Evolutionary conservation across 2,113 vertebrate genomes (phyloP).

Genomic region (Lophotis ruficrista): DNA sequence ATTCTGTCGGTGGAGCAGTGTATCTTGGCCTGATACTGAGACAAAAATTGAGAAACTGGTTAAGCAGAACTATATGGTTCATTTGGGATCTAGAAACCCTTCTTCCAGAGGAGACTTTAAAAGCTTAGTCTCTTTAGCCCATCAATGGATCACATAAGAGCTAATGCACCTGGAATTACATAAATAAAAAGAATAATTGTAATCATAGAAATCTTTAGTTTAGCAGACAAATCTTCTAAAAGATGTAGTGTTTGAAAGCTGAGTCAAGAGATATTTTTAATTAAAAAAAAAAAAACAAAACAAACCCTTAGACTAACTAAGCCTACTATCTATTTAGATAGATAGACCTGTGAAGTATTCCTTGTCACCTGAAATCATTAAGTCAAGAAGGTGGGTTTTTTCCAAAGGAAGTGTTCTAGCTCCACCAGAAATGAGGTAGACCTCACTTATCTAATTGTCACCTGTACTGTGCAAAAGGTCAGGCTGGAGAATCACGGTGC

Average conservation of each 20-base stretch:
- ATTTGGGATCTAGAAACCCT: not conserved
- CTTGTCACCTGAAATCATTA: not conserved
- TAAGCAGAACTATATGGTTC: not conserved
- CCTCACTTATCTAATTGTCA: not conserved
- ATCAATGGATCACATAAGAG: not conserved
- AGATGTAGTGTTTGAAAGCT: not conserved
- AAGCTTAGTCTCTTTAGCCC: not conserved
- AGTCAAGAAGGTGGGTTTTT: not conserved
- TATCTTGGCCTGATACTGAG: not conserved
- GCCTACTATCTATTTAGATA: not conserved
- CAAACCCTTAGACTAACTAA: not conserved
- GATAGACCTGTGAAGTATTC: not conserved
- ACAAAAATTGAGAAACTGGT: not conserved
- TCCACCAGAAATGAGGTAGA: not conserved
- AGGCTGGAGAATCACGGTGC: not conserved
- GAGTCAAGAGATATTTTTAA: not conserved
- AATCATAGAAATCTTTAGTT: not conserved
- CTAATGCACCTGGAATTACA: not conserved
- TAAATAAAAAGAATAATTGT: not conserved
- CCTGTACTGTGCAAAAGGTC: not conserved
- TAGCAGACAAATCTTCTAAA: not conserved
- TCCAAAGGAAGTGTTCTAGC: not conserved
- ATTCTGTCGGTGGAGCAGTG: not conserved
- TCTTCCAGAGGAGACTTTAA: not conserved
- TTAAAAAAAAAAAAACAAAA: not conserved